A percentile compares a stretch with the other conserved stretches of the same genome.
Evolutionary conservation across 2,113 vertebrate genomes (phyloP).

Genomic region (Albula glossodonta): DNA sequence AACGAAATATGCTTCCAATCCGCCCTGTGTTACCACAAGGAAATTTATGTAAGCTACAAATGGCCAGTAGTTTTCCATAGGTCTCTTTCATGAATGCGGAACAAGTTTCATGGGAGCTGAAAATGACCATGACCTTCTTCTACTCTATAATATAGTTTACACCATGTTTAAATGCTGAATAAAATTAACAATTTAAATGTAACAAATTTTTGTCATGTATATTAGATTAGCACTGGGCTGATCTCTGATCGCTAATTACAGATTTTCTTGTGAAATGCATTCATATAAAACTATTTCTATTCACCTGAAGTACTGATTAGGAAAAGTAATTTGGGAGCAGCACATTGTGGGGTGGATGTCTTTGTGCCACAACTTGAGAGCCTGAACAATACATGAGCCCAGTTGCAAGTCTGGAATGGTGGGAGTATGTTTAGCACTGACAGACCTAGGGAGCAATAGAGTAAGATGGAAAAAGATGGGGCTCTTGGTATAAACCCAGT

Average conservation of each 20-base stretch:
- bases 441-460: background rate
- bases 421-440: background rate
- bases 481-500: slow-evolving; percentile 36
- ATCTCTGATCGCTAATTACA: background rate
- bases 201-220: background rate
- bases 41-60: background rate
- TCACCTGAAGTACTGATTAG: slow-evolving; percentile 55
- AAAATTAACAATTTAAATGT: background rate
- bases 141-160: background rate
- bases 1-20: background rate
- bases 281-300: background rate
- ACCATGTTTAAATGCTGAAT: background rate
- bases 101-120: slow-evolving; percentile 18
- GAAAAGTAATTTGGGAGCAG: slow-evolving; percentile 35
- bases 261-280: background rate
- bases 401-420: background rate
- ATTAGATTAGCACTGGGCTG: background rate
- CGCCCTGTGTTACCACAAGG: background rate
- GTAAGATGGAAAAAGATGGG: slow-evolving; percentile 7
- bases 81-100: slow-evolving; percentile 23
- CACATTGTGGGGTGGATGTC: slow-evolving; percentile 27
- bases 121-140: slow-evolving; percentile 7
- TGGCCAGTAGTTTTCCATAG: background rate
- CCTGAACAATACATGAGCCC: slow-evolving; percentile 21
- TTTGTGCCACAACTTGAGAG: slow-evolving; percentile 24